phyloP scores from a whole-genome alignment of 2,888 invertebrate genomes.

The Aspidiotus rigidus region DNA sequence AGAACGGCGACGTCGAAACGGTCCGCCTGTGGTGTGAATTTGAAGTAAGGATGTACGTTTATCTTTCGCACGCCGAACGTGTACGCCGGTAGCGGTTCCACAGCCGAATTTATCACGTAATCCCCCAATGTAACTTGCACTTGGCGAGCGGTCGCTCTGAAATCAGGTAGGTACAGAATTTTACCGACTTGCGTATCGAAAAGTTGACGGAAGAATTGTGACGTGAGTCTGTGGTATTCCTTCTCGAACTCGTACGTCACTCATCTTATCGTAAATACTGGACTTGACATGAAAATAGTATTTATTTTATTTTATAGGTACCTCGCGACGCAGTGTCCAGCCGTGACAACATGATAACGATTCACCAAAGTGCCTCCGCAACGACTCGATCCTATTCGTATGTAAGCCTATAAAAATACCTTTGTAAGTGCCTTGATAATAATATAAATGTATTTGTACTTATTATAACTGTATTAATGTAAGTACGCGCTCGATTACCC shows the following conservation, averaged over 20 bases:
- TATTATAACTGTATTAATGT: too few species aligned
- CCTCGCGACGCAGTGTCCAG: conserved; percentile 85
- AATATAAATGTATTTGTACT: not conserved
- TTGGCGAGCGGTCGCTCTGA: conserved; percentile 74
- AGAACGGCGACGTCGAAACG: conserved; percentile 85
- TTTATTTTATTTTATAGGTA: conserved; percentile 37
- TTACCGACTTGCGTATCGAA: not conserved
- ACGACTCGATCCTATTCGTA: conserved; percentile 85
- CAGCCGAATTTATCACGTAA: conserved; percentile 87
- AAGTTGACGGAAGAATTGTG: not conserved
- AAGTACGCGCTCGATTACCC: too few species aligned
- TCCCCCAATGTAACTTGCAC: conserved; percentile 86
- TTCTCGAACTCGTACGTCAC: not conserved
- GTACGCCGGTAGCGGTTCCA: conserved; percentile 81
- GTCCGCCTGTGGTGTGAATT: conserved; percentile 69
- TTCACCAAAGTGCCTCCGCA: conserved; percentile 88
- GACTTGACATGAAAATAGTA: not conserved
- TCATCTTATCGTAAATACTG: not conserved
- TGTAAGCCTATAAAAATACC: conserved; percentile 57
- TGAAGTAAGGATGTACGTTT: conserved; percentile 82
- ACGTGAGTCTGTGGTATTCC: too few species aligned
- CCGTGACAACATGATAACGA: conserved; percentile 82
- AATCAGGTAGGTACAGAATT: not conserved
- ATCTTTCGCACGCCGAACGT: conserved; percentile 86
- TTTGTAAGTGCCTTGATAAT: not conserved